These are phyloP conservation scores for Tragelaphus buxtoni DNA, from an alignment of 2,113 vertebrate genomes.

Conservation along the genomic window DNA sequence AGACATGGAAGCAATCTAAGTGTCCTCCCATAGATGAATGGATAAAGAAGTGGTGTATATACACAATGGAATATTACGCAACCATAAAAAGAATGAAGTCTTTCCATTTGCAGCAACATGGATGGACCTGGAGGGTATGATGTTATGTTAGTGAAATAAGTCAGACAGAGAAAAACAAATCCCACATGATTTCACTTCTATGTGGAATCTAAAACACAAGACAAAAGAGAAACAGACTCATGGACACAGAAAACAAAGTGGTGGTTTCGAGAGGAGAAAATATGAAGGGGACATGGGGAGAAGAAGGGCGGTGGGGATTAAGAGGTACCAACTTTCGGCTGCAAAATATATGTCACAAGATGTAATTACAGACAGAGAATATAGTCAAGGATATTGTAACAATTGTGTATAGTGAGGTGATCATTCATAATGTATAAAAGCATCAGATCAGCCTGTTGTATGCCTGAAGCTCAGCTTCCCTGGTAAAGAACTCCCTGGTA, in stretches of 20 bases:
- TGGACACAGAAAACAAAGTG: not conserved
- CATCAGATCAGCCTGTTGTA: not conserved
- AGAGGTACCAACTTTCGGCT: not conserved
- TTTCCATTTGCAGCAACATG: not conserved
- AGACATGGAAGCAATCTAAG: not conserved
- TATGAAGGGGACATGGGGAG: not conserved
- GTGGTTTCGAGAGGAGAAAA: not conserved
- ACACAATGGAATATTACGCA: not conserved
- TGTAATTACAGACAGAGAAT: not conserved
- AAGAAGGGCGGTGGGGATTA: not conserved
- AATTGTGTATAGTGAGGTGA: not conserved
- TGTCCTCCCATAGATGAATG: not conserved
- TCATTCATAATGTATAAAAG: not conserved
- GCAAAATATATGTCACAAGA: not conserved
- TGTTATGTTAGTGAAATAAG: not conserved
- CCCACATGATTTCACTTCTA: not conserved
- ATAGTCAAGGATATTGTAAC: not conserved
- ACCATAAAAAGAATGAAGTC: not conserved
- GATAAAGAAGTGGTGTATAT: not conserved
- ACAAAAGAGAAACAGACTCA: not conserved
- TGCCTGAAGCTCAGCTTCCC: not conserved
- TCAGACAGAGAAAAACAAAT: not conserved
- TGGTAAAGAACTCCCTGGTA: not conserved
- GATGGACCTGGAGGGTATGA: not conserved
- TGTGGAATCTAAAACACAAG: not conserved